These are phyloP conservation scores for Syndactyla subalaris DNA, from an alignment of 2,797 vertebrate genomes.

Conservation along the genomic window DNA sequence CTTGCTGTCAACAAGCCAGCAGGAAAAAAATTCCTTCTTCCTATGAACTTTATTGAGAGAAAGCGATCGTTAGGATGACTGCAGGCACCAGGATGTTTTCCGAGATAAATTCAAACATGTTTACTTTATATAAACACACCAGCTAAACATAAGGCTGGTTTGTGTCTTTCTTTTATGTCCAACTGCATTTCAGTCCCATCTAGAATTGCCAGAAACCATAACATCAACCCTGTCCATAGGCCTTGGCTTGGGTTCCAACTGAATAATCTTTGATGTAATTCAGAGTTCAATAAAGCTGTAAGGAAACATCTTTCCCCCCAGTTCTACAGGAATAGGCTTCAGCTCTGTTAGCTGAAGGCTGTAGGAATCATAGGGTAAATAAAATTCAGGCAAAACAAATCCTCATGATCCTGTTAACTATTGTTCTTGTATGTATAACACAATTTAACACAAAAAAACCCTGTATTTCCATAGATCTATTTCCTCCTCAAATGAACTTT, in stretches of 20 bases:
- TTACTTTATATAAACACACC: conserved; percentile 12
- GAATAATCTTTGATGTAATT: not conserved
- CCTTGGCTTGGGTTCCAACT: not conserved
- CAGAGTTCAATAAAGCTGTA: not conserved
- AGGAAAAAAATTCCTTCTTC: not conserved
- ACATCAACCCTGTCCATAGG: conserved; percentile 20
- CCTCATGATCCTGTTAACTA: not conserved
- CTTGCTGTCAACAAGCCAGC: not conserved
- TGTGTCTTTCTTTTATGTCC: not conserved
- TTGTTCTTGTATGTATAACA: not conserved
- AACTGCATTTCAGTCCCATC: conserved; percentile 16
- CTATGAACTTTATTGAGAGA: not conserved
- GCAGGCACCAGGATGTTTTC: not conserved
- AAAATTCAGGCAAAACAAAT: not conserved
- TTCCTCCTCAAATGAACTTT: not conserved
- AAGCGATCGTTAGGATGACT: not conserved
- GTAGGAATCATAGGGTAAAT: not conserved
- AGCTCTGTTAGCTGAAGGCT: not conserved
- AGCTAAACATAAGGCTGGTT: not conserved
- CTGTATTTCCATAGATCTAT: not conserved
- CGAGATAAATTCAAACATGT: conserved; percentile 2
- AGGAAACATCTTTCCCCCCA: not conserved
- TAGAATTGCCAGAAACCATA: conserved; percentile 40
- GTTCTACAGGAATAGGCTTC: not conserved
- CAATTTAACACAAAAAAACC: not conserved